Evolutionary conservation across 1,140 invertebrate genomes (phyloP), one percentile per base, ranked within the genome.

Genomic region (Cydia amplana): DNA sequence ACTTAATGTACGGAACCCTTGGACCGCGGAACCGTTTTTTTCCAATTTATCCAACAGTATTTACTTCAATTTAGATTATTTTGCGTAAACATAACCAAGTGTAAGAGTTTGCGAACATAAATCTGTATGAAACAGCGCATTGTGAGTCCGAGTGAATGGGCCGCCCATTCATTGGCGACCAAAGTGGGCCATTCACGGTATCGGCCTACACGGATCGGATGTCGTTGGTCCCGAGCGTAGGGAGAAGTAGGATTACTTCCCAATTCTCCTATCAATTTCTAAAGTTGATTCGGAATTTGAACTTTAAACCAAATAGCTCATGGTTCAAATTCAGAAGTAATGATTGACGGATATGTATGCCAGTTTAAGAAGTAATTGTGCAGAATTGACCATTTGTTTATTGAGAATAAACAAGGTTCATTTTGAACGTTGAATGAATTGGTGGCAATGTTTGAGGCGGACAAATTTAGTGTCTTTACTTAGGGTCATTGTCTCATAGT

Each of bases 161-260:
- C 55, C 76, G 78, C 72, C 81, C 84, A 88, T 86, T 86, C 85
- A 86, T 75, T 49, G n/a, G 63, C 40, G 49, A 74, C 77, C 81
- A 82, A 86, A 86, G 83, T 81, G 78, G 67, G 28, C 80, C 84
- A 82, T 84, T 87, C 82, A 83, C 75, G 73, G 73, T 28, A 23
- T 32, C 81, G 77, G 75, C 83, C 85, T 82, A 87, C 84, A 77
- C 84, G 65, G 75, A 75, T 79, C 80, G 74, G 72, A 77, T 78
- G 78, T 72, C 76, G 63, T 70, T 77, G 46, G 51, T 23, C 65
- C 65, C 28, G 32, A 28, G 25, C 28, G 64, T 65, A 65, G 64
- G n/a, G 32, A 36, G 32, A 70, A 40, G 10, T n/a, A 67, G 14
- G 25, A 32, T 16, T 36, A 67, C 64, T 67, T 67, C 12, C 14